These are phyloP conservation scores for Aricia agestis DNA, from an alignment of 1,140 invertebrate genomes.

Conservation along the genomic window DNA sequence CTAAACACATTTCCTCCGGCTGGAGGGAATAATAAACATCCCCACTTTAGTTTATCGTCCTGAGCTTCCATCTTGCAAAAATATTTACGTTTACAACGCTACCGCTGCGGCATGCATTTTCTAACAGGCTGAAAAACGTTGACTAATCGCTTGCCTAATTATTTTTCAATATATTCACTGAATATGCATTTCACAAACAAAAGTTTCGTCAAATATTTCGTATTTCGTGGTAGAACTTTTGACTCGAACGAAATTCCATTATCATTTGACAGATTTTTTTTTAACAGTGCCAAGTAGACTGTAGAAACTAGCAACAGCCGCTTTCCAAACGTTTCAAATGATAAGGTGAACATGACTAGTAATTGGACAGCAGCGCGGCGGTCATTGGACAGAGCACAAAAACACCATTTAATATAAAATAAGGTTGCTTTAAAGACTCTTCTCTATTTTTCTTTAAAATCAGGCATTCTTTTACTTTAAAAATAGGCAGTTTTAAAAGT, in stretches of 20 bases:
- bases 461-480: too few relatives aligned
- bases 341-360: too few relatives aligned
- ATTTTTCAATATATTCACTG: constrained; percentile 6
- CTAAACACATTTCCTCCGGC: constrained; percentile 79
- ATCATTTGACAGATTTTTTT: neutral
- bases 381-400: too few relatives aligned
- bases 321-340: too few relatives aligned
- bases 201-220: constrained; percentile 6
- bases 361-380: too few relatives aligned
- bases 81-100: constrained; percentile 7
- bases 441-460: too few relatives aligned
- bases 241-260: constrained; percentile 15
- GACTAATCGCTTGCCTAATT: neutral
- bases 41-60: constrained; percentile 81
- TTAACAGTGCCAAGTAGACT: too few relatives aligned
- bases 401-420: too few relatives aligned
- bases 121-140: neutral
- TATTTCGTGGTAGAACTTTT: neutral
- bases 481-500: too few relatives aligned
- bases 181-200: constrained; percentile 16
- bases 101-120: neutral
- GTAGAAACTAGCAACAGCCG: neutral
- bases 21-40: constrained; percentile 82
- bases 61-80: constrained; percentile 76
- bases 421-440: too few relatives aligned